A percentile compares a stretch with the other conserved stretches of the same genome.
phyloP scores from a whole-genome alignment of 2,888 invertebrate genomes.

The Slavum lentiscoides region DNA sequence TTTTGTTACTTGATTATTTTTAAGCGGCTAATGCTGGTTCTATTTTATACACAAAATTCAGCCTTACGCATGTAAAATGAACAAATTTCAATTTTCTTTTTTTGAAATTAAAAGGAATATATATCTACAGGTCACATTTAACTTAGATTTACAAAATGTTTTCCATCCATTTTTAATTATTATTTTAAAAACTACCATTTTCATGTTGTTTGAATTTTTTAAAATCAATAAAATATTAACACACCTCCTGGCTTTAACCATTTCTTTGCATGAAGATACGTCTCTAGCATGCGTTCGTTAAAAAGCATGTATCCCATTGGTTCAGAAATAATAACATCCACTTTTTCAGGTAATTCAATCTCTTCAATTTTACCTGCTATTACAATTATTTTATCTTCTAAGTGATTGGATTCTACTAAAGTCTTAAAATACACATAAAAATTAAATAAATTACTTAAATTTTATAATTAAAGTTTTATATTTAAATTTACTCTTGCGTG shows the following conservation, averaged over 20 bases:
- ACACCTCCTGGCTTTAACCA: constrained; percentile 82
- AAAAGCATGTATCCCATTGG: constrained; percentile 99
- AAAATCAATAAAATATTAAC: not conserved
- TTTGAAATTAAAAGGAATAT: too few relatives aligned
- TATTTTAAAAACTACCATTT: not conserved
- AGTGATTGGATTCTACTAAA: constrained; percentile 85
- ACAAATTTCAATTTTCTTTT: too few relatives aligned
- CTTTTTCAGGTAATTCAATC: constrained; percentile 90
- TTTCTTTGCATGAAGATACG: constrained; percentile 96
- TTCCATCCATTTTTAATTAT: not conserved
- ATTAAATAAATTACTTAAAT: constrained; percentile 27
- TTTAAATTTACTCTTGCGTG: constrained; percentile 73
- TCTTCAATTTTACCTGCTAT: constrained; percentile 98
- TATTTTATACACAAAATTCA: too few relatives aligned
- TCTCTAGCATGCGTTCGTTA: constrained; percentile 98
- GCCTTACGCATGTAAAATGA: too few relatives aligned
- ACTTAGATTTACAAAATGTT: too few relatives aligned
- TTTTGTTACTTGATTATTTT: too few relatives aligned
- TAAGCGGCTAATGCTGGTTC: too few relatives aligned
- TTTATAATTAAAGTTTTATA: not conserved
- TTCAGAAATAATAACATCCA: constrained; percentile 97
- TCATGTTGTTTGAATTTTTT: not conserved
- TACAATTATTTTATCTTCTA: constrained; percentile 85
- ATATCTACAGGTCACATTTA: too few relatives aligned
- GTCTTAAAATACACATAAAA: constrained; percentile 62